Percentiles rank a stretch among this genome's conserved stretches.
Evolutionary conservation across 2,888 invertebrate species (phyloP).

Genomic region (Allolobophora icterica): DNA sequence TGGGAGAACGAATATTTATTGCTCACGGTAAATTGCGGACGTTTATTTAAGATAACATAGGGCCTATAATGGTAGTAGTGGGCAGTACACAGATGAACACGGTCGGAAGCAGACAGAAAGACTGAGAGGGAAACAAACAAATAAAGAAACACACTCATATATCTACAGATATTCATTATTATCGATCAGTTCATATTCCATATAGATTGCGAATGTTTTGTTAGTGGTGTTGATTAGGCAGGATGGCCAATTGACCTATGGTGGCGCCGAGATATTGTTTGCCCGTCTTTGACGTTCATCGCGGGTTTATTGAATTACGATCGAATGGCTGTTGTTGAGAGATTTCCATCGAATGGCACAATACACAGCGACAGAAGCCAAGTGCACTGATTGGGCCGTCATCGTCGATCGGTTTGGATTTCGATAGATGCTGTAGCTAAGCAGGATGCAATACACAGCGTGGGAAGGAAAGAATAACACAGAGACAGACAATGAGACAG

Average conservation of each 20-base stretch:
- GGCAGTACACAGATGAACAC: not conserved
- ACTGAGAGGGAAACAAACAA: not conserved
- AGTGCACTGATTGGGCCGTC: not conserved
- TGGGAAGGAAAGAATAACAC: slow-evolving; percentile 17
- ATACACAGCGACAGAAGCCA: not conserved
- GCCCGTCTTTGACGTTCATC: not conserved
- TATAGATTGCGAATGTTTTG: not conserved
- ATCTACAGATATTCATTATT: not conserved
- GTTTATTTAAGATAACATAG: not conserved
- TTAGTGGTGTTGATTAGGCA: not conserved
- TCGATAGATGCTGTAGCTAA: not conserved
- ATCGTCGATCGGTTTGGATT: not conserved
- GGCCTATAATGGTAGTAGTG: not conserved
- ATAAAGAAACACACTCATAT: not conserved
- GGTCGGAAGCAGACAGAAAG: too few relatives aligned
- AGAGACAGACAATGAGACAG: not conserved
- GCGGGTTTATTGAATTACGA: not conserved
- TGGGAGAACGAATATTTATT: not conserved
- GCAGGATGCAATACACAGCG: not conserved
- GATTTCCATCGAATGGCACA: not conserved
- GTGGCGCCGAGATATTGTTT: too few relatives aligned
- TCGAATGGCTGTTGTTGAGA: not conserved
- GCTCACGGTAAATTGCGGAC: not conserved
- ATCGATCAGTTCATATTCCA: not conserved
- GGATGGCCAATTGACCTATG: not conserved